Conservation (phyloP, 2,113 vertebrate species). For the Psettodes erumei region DNA sequence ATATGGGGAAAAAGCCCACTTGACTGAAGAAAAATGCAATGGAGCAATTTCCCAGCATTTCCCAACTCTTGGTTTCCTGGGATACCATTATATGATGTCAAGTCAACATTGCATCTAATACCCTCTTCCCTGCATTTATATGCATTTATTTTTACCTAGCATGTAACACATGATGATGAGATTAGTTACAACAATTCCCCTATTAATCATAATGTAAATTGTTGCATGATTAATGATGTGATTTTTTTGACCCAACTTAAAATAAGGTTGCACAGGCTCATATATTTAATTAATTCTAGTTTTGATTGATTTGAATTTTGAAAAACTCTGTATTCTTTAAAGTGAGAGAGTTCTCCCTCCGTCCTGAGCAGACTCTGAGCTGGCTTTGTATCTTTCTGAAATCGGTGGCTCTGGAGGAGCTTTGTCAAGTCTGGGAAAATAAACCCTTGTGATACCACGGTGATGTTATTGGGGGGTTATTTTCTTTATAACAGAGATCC, state of each 20-base stretch:
- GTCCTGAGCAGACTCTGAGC: no score
- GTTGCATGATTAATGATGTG: no score
- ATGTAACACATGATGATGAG: background rate
- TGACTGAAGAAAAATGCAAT: conserved; percentile 11
- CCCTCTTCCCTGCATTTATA: background rate
- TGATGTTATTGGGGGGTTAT: background rate
- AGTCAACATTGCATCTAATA: background rate
- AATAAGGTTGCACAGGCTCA: no score
- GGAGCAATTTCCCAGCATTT: conserved; percentile 14
- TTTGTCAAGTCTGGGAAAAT: background rate
- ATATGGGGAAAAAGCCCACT: conserved; percentile 1
- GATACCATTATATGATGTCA: conserved; percentile 8
- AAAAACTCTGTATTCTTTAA: no score
- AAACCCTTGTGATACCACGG: background rate
- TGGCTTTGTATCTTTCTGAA: no score
- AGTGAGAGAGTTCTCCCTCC: no score
- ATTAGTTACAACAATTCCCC: no score
- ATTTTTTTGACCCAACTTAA: no score
- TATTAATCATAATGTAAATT: no score
- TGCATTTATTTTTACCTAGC: background rate
- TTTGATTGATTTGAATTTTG: no score
- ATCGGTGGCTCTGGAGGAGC: no score
- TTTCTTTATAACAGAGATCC: background rate
- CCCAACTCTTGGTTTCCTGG: conserved; percentile 1
- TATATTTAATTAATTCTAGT: no score